Evolutionary conservation across 2,888 invertebrate genomes (phyloP).

Genomic region (Isoperla grammatica): DNA sequence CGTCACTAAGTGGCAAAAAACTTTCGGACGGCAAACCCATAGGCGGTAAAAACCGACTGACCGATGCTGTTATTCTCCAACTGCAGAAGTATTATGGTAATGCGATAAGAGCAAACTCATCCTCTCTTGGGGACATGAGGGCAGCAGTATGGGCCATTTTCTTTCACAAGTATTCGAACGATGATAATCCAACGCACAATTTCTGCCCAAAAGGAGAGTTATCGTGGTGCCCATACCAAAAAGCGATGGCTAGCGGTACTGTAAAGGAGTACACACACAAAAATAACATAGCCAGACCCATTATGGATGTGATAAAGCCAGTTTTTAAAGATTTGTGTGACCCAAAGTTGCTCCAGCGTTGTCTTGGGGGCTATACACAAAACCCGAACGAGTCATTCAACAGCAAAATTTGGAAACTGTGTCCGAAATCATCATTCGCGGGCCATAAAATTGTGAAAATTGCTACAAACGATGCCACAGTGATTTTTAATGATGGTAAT

Average conservation of each 20-base stretch:
- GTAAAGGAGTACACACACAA: background rate
- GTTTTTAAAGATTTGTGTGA: conserved; percentile 11
- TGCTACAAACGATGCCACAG: background rate
- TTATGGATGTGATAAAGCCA: conserved; percentile 13
- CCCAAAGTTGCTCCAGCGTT: background rate
- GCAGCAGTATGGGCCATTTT: background rate
- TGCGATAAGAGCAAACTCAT: background rate
- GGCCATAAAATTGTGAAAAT: background rate
- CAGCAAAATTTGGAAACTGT: background rate
- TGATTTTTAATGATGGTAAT: background rate
- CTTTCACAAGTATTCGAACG: background rate
- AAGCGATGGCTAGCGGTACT: background rate
- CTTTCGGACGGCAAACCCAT: too few species aligned
- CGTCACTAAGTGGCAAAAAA: too few species aligned
- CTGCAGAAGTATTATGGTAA: background rate
- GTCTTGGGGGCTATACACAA: background rate
- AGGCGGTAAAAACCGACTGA: too few species aligned
- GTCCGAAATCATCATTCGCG: background rate
- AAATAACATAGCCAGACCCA: background rate
- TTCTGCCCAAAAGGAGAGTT: background rate
- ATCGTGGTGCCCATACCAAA: background rate
- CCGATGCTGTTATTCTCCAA: too few species aligned
- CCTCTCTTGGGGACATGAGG: background rate
- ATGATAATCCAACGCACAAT: background rate
- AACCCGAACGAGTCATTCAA: conserved; percentile 1